phyloP scores from a whole-genome alignment of 2,113 vertebrate genomes.

The Falco punctatus region DNA sequence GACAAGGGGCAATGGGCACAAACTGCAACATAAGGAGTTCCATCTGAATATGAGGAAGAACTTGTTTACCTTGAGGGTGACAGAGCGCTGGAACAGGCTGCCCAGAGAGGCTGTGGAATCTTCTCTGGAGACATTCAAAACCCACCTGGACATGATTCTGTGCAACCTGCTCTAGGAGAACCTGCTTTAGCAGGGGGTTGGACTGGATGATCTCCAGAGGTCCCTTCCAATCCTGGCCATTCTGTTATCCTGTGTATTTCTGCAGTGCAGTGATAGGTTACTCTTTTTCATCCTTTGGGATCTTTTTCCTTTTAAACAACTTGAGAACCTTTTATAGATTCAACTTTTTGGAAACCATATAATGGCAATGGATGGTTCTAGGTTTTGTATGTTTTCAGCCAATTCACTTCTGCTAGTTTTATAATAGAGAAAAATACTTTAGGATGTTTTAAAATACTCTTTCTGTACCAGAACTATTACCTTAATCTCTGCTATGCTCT shows the following conservation, averaged over 20 bases:
- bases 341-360: neutral
- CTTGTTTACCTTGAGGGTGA: no score
- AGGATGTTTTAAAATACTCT: neutral
- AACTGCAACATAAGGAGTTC: no score
- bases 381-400: neutral
- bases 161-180: no score
- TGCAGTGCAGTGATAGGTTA: neutral
- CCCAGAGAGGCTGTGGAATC: no score
- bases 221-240: no score
- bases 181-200: no score
- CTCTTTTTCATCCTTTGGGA: neutral
- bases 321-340: neutral
- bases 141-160: no score
- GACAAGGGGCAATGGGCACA: no score
- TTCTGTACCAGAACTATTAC: neutral
- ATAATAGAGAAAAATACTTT: neutral
- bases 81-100: no score
- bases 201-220: no score
- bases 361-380: neutral
- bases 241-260: neutral
- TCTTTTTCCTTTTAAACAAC: neutral
- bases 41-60: no score
- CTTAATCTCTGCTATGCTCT: neutral
- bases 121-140: no score
- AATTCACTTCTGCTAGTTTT: neutral